These are phyloP conservation scores for Sarcophilus harrisii DNA, from an alignment of 2,797 vertebrate genomes.

Conservation along the genomic window DNA sequence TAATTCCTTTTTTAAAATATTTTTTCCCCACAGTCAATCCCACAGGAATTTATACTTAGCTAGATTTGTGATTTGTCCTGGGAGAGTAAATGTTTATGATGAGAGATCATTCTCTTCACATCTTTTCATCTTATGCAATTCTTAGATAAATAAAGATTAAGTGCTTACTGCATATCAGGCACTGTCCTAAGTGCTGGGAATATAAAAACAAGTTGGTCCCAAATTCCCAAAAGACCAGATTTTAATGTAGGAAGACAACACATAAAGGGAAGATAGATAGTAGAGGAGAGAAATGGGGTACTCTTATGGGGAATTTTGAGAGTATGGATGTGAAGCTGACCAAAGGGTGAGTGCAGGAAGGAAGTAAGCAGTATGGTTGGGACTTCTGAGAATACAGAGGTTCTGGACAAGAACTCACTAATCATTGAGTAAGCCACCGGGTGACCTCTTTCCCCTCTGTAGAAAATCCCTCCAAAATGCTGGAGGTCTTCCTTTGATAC, in stretches of 20 bases:
- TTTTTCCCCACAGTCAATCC: background rate
- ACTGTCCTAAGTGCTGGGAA: background rate
- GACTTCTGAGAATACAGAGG: background rate
- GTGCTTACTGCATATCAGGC: background rate
- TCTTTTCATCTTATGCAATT: background rate
- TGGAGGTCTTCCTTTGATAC: background rate
- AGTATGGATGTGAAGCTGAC: background rate
- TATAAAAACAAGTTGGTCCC: background rate
- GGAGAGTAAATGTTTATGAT: background rate
- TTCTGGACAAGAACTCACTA: background rate
- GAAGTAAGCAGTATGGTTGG: background rate
- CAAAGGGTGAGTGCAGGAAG: background rate
- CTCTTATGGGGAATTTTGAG: background rate
- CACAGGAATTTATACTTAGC: background rate
- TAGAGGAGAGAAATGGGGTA: background rate
- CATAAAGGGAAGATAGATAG: background rate
- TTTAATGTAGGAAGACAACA: background rate
- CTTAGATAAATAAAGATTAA: background rate
- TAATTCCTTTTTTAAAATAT: background rate
- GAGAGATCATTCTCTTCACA: background rate
- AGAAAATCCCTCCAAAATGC: background rate
- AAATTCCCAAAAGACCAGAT: background rate
- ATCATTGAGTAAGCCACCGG: background rate
- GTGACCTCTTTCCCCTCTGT: background rate
- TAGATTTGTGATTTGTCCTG: background rate